Conservation (phyloP, 2,113 vertebrate genomes). For the Heterochromis multidens region DNA sequence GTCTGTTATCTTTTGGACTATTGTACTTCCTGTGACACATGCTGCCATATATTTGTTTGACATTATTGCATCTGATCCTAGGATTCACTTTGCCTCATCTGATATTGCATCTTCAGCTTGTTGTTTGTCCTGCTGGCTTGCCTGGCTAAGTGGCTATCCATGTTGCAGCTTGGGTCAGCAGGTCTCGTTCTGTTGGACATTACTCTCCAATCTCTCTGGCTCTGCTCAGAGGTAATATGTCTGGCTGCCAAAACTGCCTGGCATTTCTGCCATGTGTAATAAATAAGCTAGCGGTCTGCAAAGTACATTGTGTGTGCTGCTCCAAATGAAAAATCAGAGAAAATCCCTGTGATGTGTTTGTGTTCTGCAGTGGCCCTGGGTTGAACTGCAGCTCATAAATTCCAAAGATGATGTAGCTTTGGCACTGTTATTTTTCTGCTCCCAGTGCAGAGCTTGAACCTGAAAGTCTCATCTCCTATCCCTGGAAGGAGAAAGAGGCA, state of each 20-base stretch:
- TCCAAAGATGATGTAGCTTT: conserved; percentile 76
- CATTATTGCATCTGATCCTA: conserved; percentile 51
- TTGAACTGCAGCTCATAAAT: conserved; percentile 78
- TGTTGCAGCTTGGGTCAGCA: conserved; percentile 64
- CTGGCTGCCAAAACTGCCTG: conserved; percentile 70
- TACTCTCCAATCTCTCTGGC: conserved; percentile 67
- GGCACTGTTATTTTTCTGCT: conserved; percentile 68
- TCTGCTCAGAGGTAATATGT: conserved; percentile 68
- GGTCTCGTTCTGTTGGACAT: conserved; percentile 62
- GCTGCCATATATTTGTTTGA: conserved; percentile 35
- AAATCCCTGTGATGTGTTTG: conserved; percentile 76
- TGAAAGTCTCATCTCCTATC: conserved; percentile 61
- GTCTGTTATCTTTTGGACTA: conserved; percentile 29
- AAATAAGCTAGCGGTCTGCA: conserved; percentile 72
- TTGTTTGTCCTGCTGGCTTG: conserved; percentile 46
- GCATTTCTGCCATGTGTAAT: conserved; percentile 76
- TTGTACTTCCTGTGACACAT: conserved; percentile 31
- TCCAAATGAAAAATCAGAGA: conserved; percentile 75
- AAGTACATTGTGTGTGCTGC: conserved; percentile 64
- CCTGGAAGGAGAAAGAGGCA: conserved; percentile 42
- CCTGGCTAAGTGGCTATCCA: conserved; percentile 55
- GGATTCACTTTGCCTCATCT: conserved; percentile 19
- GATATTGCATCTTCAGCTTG: conserved; percentile 46
- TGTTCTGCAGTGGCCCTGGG: conserved; percentile 73
- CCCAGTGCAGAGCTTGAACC: conserved; percentile 53